Evolutionary conservation across 2,113 vertebrate species (phyloP).

Genomic region (Phrynocephalus versicolor): DNA sequence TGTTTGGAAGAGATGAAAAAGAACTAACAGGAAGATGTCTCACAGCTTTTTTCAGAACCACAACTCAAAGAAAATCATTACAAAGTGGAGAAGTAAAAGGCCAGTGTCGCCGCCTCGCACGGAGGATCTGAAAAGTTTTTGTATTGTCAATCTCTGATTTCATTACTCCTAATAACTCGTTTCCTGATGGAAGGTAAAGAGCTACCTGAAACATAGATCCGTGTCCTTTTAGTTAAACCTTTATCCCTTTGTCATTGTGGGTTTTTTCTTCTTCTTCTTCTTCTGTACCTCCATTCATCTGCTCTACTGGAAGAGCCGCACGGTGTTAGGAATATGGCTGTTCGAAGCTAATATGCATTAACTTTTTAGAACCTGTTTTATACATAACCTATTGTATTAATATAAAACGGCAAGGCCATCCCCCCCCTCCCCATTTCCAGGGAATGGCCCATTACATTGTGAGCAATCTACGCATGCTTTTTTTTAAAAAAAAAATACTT

Average conservation of each 20-base stretch:
- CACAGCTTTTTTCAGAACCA: constrained; percentile 71
- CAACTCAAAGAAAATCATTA: constrained; percentile 74
- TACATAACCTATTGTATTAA: constrained; percentile 78
- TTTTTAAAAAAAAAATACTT: constrained; percentile 72
- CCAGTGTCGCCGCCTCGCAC: constrained; percentile 64
- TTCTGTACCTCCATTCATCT: constrained; percentile 75
- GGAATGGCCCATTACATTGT: constrained; percentile 79
- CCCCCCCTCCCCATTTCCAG: constrained; percentile 66
- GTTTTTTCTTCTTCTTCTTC: constrained; percentile 57
- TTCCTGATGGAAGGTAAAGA: constrained; percentile 75
- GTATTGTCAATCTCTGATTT: constrained; percentile 73
- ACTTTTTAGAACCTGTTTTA: constrained; percentile 75
- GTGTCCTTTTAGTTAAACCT: constrained; percentile 74
- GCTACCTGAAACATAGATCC: constrained; percentile 71
- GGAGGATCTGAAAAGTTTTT: constrained; percentile 76
- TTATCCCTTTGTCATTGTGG: constrained; percentile 72
- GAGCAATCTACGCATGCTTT: constrained; percentile 76
- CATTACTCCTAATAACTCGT: constrained; percentile 76
- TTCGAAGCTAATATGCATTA: constrained; percentile 78
- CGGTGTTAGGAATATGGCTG: constrained; percentile 75
- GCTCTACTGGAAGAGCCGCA: constrained; percentile 73
- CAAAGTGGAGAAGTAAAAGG: constrained; percentile 73
- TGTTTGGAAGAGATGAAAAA: constrained; percentile 75
- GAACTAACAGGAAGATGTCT: constrained; percentile 76
- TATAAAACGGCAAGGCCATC: constrained; percentile 74